Conservation (phyloP, 2,888 invertebrate genomes). For the Prostheceraeus crozeri region DNA sequence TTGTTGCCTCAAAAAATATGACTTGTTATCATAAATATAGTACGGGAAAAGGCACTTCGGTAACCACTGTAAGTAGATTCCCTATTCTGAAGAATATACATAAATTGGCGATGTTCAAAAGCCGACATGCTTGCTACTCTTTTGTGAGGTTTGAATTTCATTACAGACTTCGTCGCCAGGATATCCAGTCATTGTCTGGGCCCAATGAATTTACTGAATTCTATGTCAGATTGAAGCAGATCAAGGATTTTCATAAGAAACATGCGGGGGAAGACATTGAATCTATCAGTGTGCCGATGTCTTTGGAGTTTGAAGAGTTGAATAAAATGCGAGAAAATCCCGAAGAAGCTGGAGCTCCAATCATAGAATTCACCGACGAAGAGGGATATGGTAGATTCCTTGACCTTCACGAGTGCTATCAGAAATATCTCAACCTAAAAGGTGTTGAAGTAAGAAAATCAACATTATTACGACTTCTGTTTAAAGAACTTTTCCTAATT, state of each 20-base stretch:
- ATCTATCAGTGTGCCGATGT: slow-evolving; percentile 84
- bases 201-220: slow-evolving; percentile 98
- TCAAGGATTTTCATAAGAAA: slow-evolving; percentile 89
- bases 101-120: too few species aligned
- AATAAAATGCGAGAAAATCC: slow-evolving; percentile 80
- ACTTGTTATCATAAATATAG: too few species aligned
- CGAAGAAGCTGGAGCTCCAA: slow-evolving; percentile 64
- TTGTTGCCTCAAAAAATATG: too few species aligned
- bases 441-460: slow-evolving; percentile 70
- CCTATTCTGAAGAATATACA: too few species aligned
- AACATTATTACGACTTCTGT: background rate
- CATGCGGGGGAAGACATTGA: slow-evolving; percentile 74
- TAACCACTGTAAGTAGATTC: too few species aligned
- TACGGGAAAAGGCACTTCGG: too few species aligned
- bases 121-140: too few species aligned
- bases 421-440: slow-evolving; percentile 88
- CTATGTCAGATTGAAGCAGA: slow-evolving; percentile 80
- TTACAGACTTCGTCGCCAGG: slow-evolving; percentile 73
- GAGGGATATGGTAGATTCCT: slow-evolving; percentile 97
- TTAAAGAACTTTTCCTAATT: slow-evolving; percentile 11
- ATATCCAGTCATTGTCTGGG: slow-evolving; percentile 84
- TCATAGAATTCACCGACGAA: slow-evolving; percentile 95
- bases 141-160: too few species aligned
- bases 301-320: slow-evolving; percentile 90
- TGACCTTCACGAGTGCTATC: slow-evolving; percentile 90